A percentile compares a stretch with the other conserved stretches of the same genome.
phyloP scores from a whole-genome alignment of 1,140 invertebrate species.

The Ctenoplectra terminalis region DNA sequence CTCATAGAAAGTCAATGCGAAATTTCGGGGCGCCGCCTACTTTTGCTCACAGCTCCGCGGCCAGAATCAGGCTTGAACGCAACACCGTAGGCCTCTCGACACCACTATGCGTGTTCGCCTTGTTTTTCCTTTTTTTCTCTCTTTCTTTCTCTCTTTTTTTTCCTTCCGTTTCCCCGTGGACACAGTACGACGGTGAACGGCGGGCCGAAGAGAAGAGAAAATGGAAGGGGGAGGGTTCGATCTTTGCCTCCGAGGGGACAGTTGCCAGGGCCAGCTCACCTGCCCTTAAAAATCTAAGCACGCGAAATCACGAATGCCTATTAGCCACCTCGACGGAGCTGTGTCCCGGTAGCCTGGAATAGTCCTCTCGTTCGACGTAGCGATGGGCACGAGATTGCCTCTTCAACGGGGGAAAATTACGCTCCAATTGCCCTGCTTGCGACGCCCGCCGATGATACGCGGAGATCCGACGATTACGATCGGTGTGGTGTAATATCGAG shows the following conservation, averaged over 20 bases:
- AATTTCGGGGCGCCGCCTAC: conserved; percentile 67
- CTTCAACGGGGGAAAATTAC: conserved; percentile 8
- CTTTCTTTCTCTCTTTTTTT: not conserved
- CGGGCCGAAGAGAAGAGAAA: not conserved
- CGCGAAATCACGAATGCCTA: conserved; percentile 74
- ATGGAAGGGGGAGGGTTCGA: conserved; percentile 37
- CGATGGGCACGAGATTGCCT: conserved; percentile 27
- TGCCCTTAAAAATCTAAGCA: conserved; percentile 74
- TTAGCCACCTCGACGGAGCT: conserved; percentile 57
- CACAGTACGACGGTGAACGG: too few relatives aligned
- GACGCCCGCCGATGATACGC: not conserved
- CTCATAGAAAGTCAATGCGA: conserved; percentile 62
- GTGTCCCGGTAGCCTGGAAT: conserved; percentile 48
- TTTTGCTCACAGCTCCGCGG: conserved; percentile 43
- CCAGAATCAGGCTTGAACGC: conserved; percentile 33
- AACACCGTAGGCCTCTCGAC: conserved; percentile 43
- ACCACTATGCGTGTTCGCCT: conserved; percentile 20
- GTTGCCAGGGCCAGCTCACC: conserved; percentile 68
- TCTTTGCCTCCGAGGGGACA: conserved; percentile 73
- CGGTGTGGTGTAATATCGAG: not conserved
- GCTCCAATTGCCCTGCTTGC: not conserved
- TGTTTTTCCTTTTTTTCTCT: conserved; percentile 5
- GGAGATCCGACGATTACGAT: not conserved
- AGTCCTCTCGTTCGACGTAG: conserved; percentile 18
- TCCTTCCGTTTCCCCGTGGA: not conserved